phyloP scores from a whole-genome alignment of 35 echinoderm and acorn worm species.

The Ophioderma brevispina region DNA sequence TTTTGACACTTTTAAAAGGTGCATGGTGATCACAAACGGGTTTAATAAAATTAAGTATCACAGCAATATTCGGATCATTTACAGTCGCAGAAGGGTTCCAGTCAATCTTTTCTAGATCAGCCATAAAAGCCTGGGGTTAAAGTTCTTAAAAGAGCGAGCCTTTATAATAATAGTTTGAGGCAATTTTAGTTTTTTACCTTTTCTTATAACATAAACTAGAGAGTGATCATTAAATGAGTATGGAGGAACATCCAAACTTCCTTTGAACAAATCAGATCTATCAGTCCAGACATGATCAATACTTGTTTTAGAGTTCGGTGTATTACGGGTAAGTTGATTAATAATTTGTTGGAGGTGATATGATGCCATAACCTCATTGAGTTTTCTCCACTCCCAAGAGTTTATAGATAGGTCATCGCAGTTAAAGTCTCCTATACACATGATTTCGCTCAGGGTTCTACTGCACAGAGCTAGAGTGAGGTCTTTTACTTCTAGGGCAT shows the following conservation, averaged over 20 bases:
- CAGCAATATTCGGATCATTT: background rate
- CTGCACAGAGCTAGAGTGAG: too few relatives aligned
- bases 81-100: background rate
- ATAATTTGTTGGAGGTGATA: slow-evolving; percentile 6
- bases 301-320: background rate
- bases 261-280: background rate
- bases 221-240: background rate
- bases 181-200: background rate
- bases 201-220: background rate
- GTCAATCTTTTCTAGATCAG: background rate
- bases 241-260: background rate
- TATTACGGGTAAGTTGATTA: background rate
- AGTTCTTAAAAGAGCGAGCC: background rate
- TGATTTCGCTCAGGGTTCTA: background rate
- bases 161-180: background rate
- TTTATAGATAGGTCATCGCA: slow-evolving; percentile 10
- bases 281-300: background rate
- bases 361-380: background rate
- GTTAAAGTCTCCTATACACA: slow-evolving; percentile 11
- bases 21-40: slow-evolving; percentile 3
- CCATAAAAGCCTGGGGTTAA: background rate
- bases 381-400: slow-evolving; percentile 13
- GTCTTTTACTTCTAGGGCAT: too few relatives aligned
- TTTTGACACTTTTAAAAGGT: background rate
- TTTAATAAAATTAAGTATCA: background rate